These are phyloP conservation scores for Podargus strigoides DNA, from an alignment of 2,797 vertebrate genomes.

Conservation along the genomic window DNA sequence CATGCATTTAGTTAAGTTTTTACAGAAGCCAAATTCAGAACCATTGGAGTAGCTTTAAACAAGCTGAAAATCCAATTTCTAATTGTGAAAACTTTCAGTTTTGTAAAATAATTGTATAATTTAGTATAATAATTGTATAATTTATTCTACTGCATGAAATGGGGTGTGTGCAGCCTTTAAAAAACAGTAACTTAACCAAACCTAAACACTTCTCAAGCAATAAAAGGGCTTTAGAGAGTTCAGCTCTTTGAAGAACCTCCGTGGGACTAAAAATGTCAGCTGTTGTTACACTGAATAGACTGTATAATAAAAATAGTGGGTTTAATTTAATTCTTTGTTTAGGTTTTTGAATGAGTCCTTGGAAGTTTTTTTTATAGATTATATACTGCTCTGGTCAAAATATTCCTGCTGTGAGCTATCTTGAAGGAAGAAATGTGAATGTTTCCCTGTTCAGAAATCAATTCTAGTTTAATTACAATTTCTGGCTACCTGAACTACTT, in stretches of 20 bases:
- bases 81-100: background rate
- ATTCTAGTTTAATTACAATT: background rate
- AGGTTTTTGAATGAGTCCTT: background rate
- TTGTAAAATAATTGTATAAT: too few relatives aligned
- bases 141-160: background rate
- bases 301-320: background rate
- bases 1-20: background rate
- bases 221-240: background rate
- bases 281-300: background rate
- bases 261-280: background rate
- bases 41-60: background rate
- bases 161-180: background rate
- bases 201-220: background rate
- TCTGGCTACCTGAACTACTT: background rate
- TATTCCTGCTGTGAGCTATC: background rate
- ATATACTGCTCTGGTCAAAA: background rate
- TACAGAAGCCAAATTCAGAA: background rate
- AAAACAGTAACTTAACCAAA: background rate
- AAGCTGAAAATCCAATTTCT: background rate
- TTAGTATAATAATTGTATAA: too few relatives aligned
- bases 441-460: background rate
- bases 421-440: background rate
- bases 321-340: background rate
- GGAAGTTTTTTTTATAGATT: background rate
- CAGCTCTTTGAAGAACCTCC: background rate